A percentile compares a stretch with the other conserved stretches of the same genome.
phyloP scores from a whole-genome alignment of 2,797 vertebrate genomes.

The Gallinago solitaria region DNA sequence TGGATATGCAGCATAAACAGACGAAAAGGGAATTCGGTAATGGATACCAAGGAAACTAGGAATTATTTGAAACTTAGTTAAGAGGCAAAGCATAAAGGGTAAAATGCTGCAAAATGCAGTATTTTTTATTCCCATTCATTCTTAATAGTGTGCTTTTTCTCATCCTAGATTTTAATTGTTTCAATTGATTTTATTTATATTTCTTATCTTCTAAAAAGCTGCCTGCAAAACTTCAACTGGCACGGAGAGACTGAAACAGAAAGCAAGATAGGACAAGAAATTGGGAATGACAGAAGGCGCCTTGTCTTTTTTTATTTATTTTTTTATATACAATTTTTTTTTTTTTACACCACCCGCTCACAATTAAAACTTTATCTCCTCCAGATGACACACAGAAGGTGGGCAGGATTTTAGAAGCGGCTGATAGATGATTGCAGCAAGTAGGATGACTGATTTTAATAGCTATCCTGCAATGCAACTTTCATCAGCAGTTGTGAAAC shows the following conservation, averaged over 20 bases:
- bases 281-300: not conserved
- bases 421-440: slow-evolving; percentile 24
- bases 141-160: not conserved
- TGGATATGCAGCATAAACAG: not conserved
- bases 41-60: not conserved
- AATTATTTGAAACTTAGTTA: not conserved
- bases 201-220: not conserved
- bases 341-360: not conserved
- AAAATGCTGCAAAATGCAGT: not conserved
- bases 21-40: not conserved
- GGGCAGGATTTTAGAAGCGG: slow-evolving; percentile 35
- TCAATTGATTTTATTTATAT: not conserved
- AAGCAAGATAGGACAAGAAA: not conserved
- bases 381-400: slow-evolving; percentile 28
- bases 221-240: not conserved
- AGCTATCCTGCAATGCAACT: not conserved
- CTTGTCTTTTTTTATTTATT: not conserved
- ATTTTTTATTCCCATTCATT: not conserved
- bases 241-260: not conserved
- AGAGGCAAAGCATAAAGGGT: not conserved
- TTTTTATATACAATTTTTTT: not conserved
- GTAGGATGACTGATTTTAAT: slow-evolving; percentile 31
- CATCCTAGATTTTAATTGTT: not conserved
- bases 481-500: not conserved
- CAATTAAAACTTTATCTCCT: slow-evolving; percentile 35